Percentiles rank a stretch among this genome's conserved stretches.
Evolutionary conservation across 1,140 invertebrate species (phyloP).

Genomic region (Trichonephila clavipes): DNA sequence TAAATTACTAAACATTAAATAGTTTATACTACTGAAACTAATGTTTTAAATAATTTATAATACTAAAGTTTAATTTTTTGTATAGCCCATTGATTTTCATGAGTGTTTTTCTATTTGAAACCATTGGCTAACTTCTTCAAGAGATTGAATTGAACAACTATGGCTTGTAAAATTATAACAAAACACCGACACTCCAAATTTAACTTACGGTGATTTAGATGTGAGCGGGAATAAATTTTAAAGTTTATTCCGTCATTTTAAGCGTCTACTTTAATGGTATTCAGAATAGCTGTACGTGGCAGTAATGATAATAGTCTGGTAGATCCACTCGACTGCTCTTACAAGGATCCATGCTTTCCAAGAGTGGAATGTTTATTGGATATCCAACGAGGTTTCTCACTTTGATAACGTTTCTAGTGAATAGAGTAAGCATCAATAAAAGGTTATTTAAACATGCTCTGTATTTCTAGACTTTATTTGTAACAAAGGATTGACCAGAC

Average conservation of each 20-base stretch:
- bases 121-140: no score
- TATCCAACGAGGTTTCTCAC: neutral
- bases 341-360: neutral
- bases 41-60: no score
- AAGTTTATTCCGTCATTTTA: neutral
- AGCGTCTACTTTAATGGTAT: neutral
- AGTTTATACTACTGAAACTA: no score
- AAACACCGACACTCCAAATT: no score
- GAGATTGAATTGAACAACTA: no score
- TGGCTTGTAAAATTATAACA: no score
- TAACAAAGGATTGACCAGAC: neutral
- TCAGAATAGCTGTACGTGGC: neutral
- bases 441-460: neutral
- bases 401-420: conserved; percentile 7
- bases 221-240: neutral
- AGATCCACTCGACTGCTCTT: neutral
- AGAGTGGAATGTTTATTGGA: neutral
- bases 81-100: no score
- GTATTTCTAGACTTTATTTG: neutral
- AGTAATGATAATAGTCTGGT: neutral
- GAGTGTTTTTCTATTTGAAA: no score
- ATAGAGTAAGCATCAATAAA: neutral
- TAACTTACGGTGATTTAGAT: neutral
- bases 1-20: no score
- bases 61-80: no score